Evolutionary conservation across 2,797 vertebrate species (phyloP), one percentile per base, ranked within the genome.

Genomic region (Danio tinwini): DNA sequence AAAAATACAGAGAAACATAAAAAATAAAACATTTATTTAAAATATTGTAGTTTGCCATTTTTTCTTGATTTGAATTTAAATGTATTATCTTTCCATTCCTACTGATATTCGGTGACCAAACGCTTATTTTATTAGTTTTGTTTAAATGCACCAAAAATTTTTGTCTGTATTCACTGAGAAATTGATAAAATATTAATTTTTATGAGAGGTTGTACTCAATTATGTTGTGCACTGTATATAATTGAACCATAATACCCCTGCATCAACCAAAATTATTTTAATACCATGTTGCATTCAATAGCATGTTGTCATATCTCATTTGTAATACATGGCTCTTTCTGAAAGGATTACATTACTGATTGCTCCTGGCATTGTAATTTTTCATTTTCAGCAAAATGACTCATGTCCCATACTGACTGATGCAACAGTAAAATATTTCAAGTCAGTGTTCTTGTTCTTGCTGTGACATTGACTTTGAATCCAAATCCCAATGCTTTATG

Each of bases 271-370:
- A 56, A 56, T 49, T 0, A 8, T 52, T 70, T 39, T 40, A 61
- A 61, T 42, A n/a, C 29, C 52, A 62, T 52, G 37, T 70, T 40
- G 52, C 39, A 42, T 55, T 17, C 49, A 76, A 7, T n/a, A n/a
- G n/a, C n/a, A 16, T 52, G n/a, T 61, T 42, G 29, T 42, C 40
- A 73, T 44, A 29, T 59, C 50, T 45, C 12, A n/a, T 58, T 16
- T 12, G 12, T 29, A 29, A 16, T 21, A 58, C 17, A 29, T 39
- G 19, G 40, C 9, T 29, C 11, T 58, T 45, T 29, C 40, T 21
- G 12, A 58, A 72, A 56, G 11, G 17, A 17, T 68, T 68, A 44
- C 6, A 5, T 65, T 50, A 39, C 5, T 6, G 47, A 52, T 52
- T 50, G 21, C 21, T 16, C 13, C 17, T n/a, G 8, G 16, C 68